phyloP scores from a whole-genome alignment of 2,113 vertebrate species.

The Myrmecophaga tridactyla region DNA sequence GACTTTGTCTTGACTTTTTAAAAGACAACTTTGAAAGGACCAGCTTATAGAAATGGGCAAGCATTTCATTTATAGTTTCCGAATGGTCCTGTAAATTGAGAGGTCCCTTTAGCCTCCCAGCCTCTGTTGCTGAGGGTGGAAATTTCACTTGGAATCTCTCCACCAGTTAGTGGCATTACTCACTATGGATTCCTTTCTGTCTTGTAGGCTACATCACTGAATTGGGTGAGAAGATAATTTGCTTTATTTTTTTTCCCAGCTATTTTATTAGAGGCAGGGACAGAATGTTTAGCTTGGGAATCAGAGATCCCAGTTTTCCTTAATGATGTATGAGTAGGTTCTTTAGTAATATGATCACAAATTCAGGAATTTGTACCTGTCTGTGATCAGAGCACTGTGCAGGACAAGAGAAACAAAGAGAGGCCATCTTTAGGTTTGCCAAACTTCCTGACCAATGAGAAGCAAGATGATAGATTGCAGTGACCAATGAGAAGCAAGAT shows the following conservation, averaged over 20 bases:
- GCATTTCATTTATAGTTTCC: not conserved
- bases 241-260: not conserved
- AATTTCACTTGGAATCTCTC: not conserved
- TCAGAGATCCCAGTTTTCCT: not conserved
- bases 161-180: conserved; percentile 58
- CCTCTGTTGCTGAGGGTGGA: not conserved
- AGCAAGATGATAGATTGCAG: not conserved
- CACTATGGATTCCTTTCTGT: not conserved
- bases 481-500: not conserved
- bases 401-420: not conserved
- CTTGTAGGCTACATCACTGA: not conserved
- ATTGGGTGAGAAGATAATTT: not conserved
- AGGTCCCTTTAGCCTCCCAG: not conserved
- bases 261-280: not conserved
- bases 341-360: not conserved
- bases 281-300: conserved; percentile 28
- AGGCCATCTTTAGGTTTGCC: not conserved
- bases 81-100: not conserved
- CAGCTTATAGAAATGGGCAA: not conserved
- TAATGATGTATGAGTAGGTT: not conserved
- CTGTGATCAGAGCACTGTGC: not conserved
- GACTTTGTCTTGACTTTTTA: not conserved
- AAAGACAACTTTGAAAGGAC: not conserved
- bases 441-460: not conserved
- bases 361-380: not conserved